A percentile compares a stretch with the other conserved stretches of the same genome.
phyloP scores from a whole-genome alignment of 2,797 vertebrate genomes.

The Nothura maculosa region DNA sequence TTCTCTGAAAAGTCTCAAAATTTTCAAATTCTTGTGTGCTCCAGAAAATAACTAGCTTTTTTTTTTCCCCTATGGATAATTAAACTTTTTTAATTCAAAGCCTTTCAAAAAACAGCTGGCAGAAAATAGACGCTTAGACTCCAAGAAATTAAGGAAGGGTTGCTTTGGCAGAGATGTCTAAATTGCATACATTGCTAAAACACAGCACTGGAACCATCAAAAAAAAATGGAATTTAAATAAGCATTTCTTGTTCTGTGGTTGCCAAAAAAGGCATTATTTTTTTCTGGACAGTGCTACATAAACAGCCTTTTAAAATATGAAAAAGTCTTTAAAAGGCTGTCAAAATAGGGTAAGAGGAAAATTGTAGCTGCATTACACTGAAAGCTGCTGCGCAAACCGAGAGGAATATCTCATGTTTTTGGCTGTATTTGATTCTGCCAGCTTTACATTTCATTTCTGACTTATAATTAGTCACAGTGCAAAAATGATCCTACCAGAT shows the following conservation, averaged over 20 bases:
- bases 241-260: neutral
- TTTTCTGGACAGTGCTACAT: neutral
- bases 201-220: neutral
- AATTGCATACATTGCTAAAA: slow-evolving; percentile 40
- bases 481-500: neutral
- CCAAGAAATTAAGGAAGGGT: slow-evolving; percentile 32
- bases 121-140: slow-evolving; percentile 47
- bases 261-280: neutral
- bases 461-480: neutral
- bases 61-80: slow-evolving; percentile 4
- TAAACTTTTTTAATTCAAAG: slow-evolving; percentile 59
- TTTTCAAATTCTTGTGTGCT: slow-evolving; percentile 18
- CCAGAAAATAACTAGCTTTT: neutral
- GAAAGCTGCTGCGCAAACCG: neutral
- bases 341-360: slow-evolving; percentile 24
- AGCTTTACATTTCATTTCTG: neutral
- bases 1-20: slow-evolving; percentile 48
- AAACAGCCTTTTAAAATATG: slow-evolving; percentile 37
- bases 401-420: neutral
- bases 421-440: neutral
- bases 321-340: slow-evolving; percentile 18
- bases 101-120: slow-evolving; percentile 57
- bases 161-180: slow-evolving; percentile 44
- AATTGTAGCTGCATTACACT: neutral
- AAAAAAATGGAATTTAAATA: slow-evolving; percentile 22